Conservation (phyloP, 2,888 invertebrate species). For the Rhamnusium bicolor region DNA sequence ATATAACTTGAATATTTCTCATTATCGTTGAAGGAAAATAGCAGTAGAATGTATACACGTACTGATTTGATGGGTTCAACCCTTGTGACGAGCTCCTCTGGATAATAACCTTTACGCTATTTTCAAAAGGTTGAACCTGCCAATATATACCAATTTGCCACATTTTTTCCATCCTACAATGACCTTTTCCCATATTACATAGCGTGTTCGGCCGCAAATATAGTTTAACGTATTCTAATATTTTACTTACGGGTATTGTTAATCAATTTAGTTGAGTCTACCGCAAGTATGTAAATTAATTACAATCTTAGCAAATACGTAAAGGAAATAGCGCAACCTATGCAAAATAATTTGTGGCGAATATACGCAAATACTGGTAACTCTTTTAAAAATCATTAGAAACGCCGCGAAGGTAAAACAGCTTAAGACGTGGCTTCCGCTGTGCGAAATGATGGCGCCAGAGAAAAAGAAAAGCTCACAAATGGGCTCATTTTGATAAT, state of each 20-base stretch:
- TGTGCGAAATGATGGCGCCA: no score
- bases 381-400: no score
- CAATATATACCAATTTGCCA: conserved; percentile 1
- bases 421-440: no score
- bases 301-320: neutral
- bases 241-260: conserved; percentile 8
- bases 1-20: conserved; percentile 25
- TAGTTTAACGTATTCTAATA: conserved; percentile 4
- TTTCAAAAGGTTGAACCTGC: conserved; percentile 1
- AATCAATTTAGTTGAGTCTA: conserved; percentile 19
- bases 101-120: conserved; percentile 7
- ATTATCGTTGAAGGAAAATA: conserved; percentile 7
- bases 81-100: neutral
- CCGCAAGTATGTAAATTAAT: neutral
- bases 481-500: no score
- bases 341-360: no score
- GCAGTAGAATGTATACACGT: neutral
- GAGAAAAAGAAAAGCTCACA: no score
- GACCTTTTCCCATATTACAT: conserved; percentile 9
- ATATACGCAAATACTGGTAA: no score
- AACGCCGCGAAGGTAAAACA: no score
- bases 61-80: conserved; percentile 16
- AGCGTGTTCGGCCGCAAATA: neutral
- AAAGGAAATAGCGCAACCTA: no score
- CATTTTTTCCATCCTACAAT: neutral